Evolutionary conservation across 1,140 invertebrate genomes (phyloP).

Genomic region (Delia radicum): DNA sequence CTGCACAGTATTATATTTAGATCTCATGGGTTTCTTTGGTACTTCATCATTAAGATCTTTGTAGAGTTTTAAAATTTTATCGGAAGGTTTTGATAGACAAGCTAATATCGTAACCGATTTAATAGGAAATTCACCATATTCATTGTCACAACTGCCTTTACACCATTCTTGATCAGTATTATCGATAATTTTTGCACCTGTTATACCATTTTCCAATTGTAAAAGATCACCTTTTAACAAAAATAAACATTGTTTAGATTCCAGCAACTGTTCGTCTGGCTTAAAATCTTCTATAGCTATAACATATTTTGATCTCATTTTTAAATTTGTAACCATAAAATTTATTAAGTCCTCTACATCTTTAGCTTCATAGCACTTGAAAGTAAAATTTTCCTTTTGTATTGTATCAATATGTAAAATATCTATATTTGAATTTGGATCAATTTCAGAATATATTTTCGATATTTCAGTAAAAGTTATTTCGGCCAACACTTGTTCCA

Average conservation of each 20-base stretch:
- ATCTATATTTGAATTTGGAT: slow-evolving; percentile 59
- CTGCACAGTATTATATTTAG: slow-evolving; percentile 61
- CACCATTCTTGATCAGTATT: slow-evolving; percentile 65
- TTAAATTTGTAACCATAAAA: slow-evolving; percentile 83
- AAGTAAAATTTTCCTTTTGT: slow-evolving; percentile 86
- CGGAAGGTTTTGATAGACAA: slow-evolving; percentile 74
- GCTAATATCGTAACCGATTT: slow-evolving; percentile 87
- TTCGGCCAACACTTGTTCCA: slow-evolving; percentile 84
- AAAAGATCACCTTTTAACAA: slow-evolving; percentile 84
- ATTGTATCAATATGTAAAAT: slow-evolving; percentile 79
- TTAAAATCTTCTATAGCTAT: slow-evolving; percentile 67
- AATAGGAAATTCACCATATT: slow-evolving; percentile 80
- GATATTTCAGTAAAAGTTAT: slow-evolving; percentile 84
- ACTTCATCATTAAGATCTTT: slow-evolving; percentile 58
- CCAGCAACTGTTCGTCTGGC: slow-evolving; percentile 33
- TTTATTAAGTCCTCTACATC: slow-evolving; percentile 82
- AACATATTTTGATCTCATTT: slow-evolving; percentile 80
- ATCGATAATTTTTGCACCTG: slow-evolving; percentile 69
- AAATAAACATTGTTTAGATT: slow-evolving; percentile 61
- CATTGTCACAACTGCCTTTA: slow-evolving; percentile 67
- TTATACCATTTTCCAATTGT: slow-evolving; percentile 71
- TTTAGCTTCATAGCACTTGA: slow-evolving; percentile 85
- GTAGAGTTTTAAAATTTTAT: slow-evolving; percentile 60
- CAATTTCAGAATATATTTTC: slow-evolving; percentile 67
- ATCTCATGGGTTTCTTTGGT: background rate